Base-by-base conservation (phyloP, 2,113 vertebrate species). In the Carassius gibelio region DNA sequence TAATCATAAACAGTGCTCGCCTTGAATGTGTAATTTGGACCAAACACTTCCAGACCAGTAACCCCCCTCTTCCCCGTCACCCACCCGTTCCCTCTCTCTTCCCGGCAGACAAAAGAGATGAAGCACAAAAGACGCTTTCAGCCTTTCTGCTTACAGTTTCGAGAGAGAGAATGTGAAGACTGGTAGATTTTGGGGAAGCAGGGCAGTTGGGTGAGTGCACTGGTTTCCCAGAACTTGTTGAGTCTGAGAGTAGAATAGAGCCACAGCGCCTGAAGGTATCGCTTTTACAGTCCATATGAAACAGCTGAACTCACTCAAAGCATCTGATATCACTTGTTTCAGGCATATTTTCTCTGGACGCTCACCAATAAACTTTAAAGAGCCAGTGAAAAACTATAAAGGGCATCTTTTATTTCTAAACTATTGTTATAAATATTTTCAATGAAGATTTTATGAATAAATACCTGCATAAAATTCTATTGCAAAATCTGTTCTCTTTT, bases 1-100 rank as follows among this genome's bases (percentile, higher is more conserved):
- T 89, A 90, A 90, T 88, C 87, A 89, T 88, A 88, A 89, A 87
- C 89, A 88, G 59, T 55, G 72, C 76, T 88, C 81, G 86, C 50
- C 87, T 68, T 88, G 84, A 87, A 89, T 90, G 82, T 88, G 76
- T 88, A 87, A 90, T 91, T 87, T 81, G 84, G 74, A 61, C 81
- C 84, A 82, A 84, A 88, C 86, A 88, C 80, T 87, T 75, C 84
- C 82, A 81, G 6, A 62, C 48, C 52, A 52, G 78, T 66, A 72
- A 78, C 30, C 30, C 79, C 83, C 26, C 64, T 17, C 19, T 55
- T 64, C 64, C n/a, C 26, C 21, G 14, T 64, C 84, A 78, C 76
- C 81, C 68, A 19, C 26, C 72, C 62, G 13, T 15, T 34, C 45
- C 14, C 42, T 8, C 42, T 61, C 74, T 69, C 83, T 87, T 61